Conservation (phyloP, 2,888 invertebrate species). For the Pristionchus fissidentatus region DNA sequence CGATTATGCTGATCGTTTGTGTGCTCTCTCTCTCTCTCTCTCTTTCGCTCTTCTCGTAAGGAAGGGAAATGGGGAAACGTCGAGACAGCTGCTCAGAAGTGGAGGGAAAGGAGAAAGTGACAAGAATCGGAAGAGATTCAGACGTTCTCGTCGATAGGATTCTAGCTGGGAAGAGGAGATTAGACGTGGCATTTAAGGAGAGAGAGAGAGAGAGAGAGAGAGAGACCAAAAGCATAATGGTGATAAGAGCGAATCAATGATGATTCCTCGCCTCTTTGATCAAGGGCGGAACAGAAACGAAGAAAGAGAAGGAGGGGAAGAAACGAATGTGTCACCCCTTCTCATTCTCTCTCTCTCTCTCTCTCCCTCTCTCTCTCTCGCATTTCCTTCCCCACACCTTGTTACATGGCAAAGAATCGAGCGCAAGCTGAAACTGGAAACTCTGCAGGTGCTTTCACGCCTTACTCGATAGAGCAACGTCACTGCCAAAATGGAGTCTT, state of each 20-base stretch:
- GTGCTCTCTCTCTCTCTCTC: not conserved
- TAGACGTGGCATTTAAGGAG: no score
- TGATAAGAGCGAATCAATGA: not conserved
- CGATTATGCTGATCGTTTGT: constrained; percentile 45
- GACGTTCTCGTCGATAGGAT: no score
- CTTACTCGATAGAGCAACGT: no score
- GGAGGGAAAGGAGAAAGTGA: not conserved
- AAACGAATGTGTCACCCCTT: not conserved
- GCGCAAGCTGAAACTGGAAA: no score
- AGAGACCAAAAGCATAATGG: not conserved
- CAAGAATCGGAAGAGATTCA: not conserved
- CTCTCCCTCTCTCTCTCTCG: constrained; percentile 1
- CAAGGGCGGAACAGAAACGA: not conserved
- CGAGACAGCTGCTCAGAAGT: not conserved
- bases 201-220: constrained; percentile 36
- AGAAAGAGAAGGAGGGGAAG: constrained; percentile 29
- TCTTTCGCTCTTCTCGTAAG: not conserved
- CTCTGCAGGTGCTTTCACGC: no score
- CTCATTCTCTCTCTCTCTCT: constrained; percentile 29
- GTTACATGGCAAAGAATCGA: no score
- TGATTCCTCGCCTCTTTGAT: not conserved
- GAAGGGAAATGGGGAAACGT: not conserved
- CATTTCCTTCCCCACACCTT: not conserved
- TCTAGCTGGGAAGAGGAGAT: no score
- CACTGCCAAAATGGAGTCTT: no score